Evolutionary conservation across 2,797 vertebrate genomes (phyloP).

Genomic region (Poecilia wingei): DNA sequence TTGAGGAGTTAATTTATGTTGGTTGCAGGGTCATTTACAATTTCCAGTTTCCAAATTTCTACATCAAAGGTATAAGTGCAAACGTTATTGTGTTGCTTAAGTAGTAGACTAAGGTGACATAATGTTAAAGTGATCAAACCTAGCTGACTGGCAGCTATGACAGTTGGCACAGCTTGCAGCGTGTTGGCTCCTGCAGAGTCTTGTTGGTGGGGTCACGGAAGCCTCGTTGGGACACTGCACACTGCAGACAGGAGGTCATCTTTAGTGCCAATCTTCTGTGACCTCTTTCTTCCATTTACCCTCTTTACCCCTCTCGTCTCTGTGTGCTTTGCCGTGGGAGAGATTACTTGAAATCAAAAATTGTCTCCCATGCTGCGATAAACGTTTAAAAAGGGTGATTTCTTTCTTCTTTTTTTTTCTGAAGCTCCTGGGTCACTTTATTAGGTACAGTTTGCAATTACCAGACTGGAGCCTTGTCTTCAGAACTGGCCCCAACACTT

Average conservation of each 20-base stretch:
- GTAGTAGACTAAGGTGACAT: constrained; percentile 21
- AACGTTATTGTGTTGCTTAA: constrained; percentile 43
- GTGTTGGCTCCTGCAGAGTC: constrained; percentile 62
- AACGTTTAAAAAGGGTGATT: constrained; percentile 37
- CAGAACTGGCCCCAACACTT: neutral
- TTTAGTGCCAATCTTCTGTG: constrained; percentile 61
- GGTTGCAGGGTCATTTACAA: constrained; percentile 11
- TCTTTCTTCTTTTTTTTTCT: neutral
- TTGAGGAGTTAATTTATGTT: constrained; percentile 9
- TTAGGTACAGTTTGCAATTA: neutral
- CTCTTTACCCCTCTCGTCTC: constrained; percentile 39
- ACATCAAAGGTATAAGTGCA: constrained; percentile 47
- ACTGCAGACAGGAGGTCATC: constrained; percentile 55
- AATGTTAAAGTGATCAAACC: constrained; percentile 54
- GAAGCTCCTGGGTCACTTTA: neutral
- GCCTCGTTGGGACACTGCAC: constrained; percentile 43
- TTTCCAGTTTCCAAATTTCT: constrained; percentile 38
- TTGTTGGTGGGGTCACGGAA: constrained; percentile 58
- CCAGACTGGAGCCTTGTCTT: neutral
- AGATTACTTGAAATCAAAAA: constrained; percentile 41
- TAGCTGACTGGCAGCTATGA: constrained; percentile 70
- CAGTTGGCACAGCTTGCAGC: constrained; percentile 61
- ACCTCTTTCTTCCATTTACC: constrained; percentile 45
- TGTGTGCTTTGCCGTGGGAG: constrained; percentile 26
- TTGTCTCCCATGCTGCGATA: constrained; percentile 35